These are phyloP conservation scores for Chamaedrilus cognettii DNA, from an alignment of 2,888 invertebrate species.

Conservation along the genomic window DNA sequence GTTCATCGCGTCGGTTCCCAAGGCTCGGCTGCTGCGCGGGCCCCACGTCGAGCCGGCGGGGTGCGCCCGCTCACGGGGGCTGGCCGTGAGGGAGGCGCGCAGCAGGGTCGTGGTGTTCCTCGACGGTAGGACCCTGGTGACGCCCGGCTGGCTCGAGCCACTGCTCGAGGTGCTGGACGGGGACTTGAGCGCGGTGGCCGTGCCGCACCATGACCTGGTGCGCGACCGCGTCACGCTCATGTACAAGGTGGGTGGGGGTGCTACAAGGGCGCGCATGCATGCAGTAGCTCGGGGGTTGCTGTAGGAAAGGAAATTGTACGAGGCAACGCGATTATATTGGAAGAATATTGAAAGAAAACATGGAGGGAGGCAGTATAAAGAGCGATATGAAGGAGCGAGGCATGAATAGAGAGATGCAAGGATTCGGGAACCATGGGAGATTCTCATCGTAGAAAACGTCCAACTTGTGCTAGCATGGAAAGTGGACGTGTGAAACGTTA, in stretches of 20 bases:
- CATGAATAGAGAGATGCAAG: no score
- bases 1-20: constrained; percentile 26
- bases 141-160: constrained; percentile 37
- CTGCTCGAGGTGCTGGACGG: constrained; percentile 24
- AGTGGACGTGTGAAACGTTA: no score
- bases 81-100: constrained; percentile 26
- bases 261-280: no score
- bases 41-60: constrained; percentile 21
- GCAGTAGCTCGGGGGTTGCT: no score
- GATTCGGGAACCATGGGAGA: no score
- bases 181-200: constrained; percentile 29
- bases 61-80: constrained; percentile 24
- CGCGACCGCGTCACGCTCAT: constrained; percentile 36
- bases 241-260: constrained; percentile 21
- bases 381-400: no score
- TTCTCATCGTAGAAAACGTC: no score
- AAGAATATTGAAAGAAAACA: no score
- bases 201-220: constrained; percentile 37
- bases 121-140: constrained; percentile 30
- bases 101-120: constrained; percentile 34
- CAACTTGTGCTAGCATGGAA: no score
- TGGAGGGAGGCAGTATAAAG: no score
- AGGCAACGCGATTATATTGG: no score
- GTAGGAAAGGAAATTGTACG: no score
- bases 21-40: constrained; percentile 23